These are phyloP conservation scores for Phalacrocorax pelagicus DNA, from an alignment of 2,113 vertebrate species.

Conservation along the genomic window DNA sequence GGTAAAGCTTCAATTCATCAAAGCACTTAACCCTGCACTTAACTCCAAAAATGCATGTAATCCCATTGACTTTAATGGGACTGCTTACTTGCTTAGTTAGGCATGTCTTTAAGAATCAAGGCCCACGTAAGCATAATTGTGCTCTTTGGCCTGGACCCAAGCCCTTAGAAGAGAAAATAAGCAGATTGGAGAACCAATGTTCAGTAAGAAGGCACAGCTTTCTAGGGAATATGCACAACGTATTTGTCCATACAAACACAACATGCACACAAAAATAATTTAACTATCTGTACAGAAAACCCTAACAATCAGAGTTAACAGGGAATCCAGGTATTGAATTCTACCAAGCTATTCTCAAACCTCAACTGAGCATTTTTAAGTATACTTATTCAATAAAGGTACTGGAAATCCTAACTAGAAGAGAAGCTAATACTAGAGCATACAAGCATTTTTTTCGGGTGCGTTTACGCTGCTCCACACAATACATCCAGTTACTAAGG, in stretches of 20 bases:
- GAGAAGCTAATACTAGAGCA: neutral
- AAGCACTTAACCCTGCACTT: neutral
- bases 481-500: neutral
- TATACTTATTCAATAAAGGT: neutral
- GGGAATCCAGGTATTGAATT: neutral
- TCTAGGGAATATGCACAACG: neutral
- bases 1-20: conserved; percentile 3
- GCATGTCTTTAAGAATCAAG: conserved; percentile 28
- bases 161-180: neutral
- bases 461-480: neutral
- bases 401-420: neutral
- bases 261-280: neutral
- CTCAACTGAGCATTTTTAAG: neutral
- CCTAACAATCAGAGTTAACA: neutral
- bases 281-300: neutral
- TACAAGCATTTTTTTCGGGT: neutral
- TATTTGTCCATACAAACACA: too few species aligned
- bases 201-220: neutral
- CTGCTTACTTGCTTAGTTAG: conserved; percentile 37
- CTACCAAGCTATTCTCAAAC: neutral
- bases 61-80: conserved; percentile 6
- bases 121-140: neutral
- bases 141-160: conserved; percentile 19
- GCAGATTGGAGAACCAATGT: neutral
- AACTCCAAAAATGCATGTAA: conserved; percentile 3